Percentiles rank a stretch among this genome's conserved stretches.
These are phyloP conservation scores for Butorides virescens DNA, from an alignment of 2,113 vertebrate species.

Conservation along the genomic window DNA sequence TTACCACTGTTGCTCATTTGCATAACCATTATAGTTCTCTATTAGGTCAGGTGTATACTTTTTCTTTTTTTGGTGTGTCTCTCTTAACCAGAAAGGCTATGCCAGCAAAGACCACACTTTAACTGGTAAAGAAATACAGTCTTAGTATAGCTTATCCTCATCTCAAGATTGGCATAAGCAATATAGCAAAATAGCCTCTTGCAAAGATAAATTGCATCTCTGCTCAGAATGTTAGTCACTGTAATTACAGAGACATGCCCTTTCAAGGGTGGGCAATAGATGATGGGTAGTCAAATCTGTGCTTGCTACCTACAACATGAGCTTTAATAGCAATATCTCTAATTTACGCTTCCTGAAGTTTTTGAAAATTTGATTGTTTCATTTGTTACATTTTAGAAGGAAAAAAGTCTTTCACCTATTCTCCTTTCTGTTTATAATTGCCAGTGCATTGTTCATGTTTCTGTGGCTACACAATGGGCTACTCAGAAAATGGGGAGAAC, in stretches of 20 bases:
- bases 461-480: neutral
- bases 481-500: neutral
- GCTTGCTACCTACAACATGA: neutral
- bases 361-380: neutral
- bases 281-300: neutral
- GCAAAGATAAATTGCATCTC: neutral
- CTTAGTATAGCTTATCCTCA: neutral
- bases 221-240: neutral
- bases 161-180: neutral
- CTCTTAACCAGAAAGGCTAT: neutral
- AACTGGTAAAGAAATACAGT: neutral
- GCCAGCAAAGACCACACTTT: neutral
- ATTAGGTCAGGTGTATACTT: neutral
- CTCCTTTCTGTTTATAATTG: neutral
- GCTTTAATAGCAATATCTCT: neutral
- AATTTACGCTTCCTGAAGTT: neutral
- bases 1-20: neutral
- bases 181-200: neutral
- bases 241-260: neutral
- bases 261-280: neutral
- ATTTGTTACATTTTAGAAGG: neutral
- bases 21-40: neutral
- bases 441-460: neutral
- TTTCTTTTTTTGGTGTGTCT: neutral
- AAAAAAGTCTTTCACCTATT: neutral